Base-by-base conservation (phyloP, 92 coral and sea anemone species). In the Diadumene lineata region DNA sequence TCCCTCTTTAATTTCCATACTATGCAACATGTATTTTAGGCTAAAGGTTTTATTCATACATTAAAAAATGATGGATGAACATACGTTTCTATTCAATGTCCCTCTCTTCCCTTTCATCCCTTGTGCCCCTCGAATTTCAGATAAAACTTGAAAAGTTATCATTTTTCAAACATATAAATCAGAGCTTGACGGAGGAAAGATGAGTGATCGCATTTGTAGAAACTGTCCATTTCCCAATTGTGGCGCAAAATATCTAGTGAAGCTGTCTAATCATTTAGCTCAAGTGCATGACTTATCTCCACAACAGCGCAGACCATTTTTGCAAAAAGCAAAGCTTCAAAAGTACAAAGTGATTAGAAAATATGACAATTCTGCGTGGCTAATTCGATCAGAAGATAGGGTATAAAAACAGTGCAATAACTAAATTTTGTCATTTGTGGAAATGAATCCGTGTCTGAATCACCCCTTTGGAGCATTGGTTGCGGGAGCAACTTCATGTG, bases 391-490 rank as follows among this genome's bases (percentile, higher is more conserved):
- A n/a, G n/a, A n/a, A n/a, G n/a, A n/a, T n/a, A n/a, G n/a, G n/a
- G n/a, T n/a, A n/a, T n/a, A 21, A 68, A 2, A 23, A 27, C 3
- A 23, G 2, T 15, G 26, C 3, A 1, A 11, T 34, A 11, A 30
- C 50, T 65, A 38, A n/a, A 28, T 18, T 1, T 16, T 19, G 16
- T 72, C 79, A 80, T 64, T 80, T 72, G 8, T 15, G 17, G 67
- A 24, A 57, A 80, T 72, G 84, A 73, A 80, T 21, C 58, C 79
- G 61, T 62, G 79, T 26, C 60, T 53, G 34, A 61, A 60, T 62
- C 84, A 72, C 32, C 77, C 71, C 7, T 80, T 80, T 53, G 65
- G 78, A 3, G 84, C 84, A 11, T 66, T 80, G 27, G 73, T 80
- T 3, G 70, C 79, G 0, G 84, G 84, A 0, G 79, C 79, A 7